Base-by-base conservation (phyloP, 2,888 invertebrate species). In the Dyspetes luteomarginatus region DNA sequence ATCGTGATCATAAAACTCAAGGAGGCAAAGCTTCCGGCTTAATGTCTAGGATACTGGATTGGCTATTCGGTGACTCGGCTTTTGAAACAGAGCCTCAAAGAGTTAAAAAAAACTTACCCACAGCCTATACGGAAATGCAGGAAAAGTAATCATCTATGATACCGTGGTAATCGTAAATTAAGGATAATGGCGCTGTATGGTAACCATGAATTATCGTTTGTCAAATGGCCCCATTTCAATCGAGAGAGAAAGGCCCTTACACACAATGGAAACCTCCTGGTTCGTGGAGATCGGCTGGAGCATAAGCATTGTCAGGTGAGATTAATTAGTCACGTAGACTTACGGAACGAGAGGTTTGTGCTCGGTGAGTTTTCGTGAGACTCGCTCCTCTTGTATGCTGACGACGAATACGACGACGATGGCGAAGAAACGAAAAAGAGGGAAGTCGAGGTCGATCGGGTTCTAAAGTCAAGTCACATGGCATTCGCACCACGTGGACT, bases 281-380 rank as follows among this genome's bases (percentile, higher is more conserved):
- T 72, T 36, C n/a, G 24, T 12, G 64, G 4, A 7, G 41, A 17
- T 56, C 50, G 7, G 24, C 48, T 19, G 65, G 15, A 41, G 22
- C 7, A 55, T 60, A 41, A 81, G 85, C 85, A 87, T 87, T 89
- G 86, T 81, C 82, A 79, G 76, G 64, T 79, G 82, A 88, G 90
- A 90, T 91, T 90, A 90, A 91, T 91, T 89, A 87, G 89, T 89
- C 86, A 86, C 88, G 85, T 86, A 85, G 82, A 82, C 81, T 87
- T 82, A 74, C 68, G 58, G 15, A 30, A n/a, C 22, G 28, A 64
- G 43, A 72, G n/a, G n/a, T 79, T 67, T 73, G 74, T 62, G 26
- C 7, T 15, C 19, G 15, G 30, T 30, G 43, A 24, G 28, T 15
- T 56, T 17, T 3, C 17, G 19, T 19, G 36, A 56, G 65, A 52